Conservation (phyloP, 2,888 invertebrate genomes). For the Dryomyza anilis region DNA sequence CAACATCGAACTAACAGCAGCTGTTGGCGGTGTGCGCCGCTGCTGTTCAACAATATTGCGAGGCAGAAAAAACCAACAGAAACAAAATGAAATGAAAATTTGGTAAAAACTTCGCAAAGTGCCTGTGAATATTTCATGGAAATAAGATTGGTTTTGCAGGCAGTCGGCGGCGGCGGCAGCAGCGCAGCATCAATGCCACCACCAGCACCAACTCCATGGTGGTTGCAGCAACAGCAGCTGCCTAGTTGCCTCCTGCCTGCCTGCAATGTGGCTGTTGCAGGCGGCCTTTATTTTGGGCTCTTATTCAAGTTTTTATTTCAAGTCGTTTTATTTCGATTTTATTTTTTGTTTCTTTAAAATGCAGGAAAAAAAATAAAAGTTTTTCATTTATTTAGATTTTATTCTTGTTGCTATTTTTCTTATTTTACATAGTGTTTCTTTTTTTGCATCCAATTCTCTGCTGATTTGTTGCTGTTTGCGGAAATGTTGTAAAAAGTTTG, state of each 20-base stretch:
- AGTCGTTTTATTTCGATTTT: neutral
- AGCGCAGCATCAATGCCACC: no score
- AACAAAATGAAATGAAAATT: constrained; percentile 17
- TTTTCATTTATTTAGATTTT: neutral
- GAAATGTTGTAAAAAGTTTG: neutral
- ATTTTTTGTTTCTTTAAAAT: neutral
- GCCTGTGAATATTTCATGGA: constrained; percentile 45
- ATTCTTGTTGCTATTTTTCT: neutral
- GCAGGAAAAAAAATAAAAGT: neutral
- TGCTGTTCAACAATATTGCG: no score
- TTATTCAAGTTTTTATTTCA: neutral
- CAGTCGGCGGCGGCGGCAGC: neutral
- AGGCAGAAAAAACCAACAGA: neutral
- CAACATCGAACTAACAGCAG: neutral
- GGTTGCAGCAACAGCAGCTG: no score
- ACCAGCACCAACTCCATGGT: no score
- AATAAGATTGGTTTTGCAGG: constrained; percentile 43
- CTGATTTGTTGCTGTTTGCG: neutral
- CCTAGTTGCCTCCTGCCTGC: no score
- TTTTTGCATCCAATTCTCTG: no score
- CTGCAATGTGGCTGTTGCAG: neutral
- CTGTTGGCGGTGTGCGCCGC: no score
- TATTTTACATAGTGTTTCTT: no score
- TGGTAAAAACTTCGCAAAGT: constrained; percentile 30
- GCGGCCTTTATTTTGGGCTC: neutral